These are phyloP conservation scores for Luperina testacea DNA, from an alignment of 2,888 invertebrate species.

Conservation along the genomic window DNA sequence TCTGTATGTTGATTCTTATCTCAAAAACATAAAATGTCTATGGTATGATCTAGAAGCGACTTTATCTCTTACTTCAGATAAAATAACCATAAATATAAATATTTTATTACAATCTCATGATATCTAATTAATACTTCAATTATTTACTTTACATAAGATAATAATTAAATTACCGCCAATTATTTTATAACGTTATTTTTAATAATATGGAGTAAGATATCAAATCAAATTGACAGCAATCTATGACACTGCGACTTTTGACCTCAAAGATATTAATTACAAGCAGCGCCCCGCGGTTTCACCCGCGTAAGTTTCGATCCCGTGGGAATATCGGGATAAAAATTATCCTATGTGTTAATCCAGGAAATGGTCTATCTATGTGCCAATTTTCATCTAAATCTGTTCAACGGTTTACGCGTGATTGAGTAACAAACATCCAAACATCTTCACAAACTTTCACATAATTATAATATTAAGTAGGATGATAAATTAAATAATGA, in stretches of 20 bases:
- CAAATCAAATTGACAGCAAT: conserved; percentile 36
- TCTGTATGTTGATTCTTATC: conserved; percentile 5
- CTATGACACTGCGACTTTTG: conserved; percentile 36
- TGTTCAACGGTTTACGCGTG: too few species aligned
- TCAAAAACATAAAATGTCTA: conserved; percentile 9
- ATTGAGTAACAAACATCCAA: too few species aligned
- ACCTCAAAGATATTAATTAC: conserved; percentile 48
- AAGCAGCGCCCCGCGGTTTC: too few species aligned
- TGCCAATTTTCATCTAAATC: too few species aligned
- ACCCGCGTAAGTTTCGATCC: too few species aligned
- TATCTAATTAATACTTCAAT: conserved; percentile 45
- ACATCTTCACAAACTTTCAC: too few species aligned
- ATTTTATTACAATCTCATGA: conserved; percentile 27
- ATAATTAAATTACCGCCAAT: conserved; percentile 27
- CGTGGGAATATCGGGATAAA: too few species aligned
- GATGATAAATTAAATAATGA: conserved; percentile 37
- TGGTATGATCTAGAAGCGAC: conserved; percentile 20
- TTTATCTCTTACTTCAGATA: conserved; percentile 30
- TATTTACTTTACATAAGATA: conserved; percentile 35
- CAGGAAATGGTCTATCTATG: too few species aligned
- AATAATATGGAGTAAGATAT: conserved; percentile 28
- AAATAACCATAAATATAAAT: conserved; percentile 33
- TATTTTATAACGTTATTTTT: conserved; percentile 45
- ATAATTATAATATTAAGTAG: too few species aligned
- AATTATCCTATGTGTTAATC: too few species aligned